Conservation (phyloP, 2,888 invertebrate genomes). For the Eudasyphora cyanicolor region DNA sequence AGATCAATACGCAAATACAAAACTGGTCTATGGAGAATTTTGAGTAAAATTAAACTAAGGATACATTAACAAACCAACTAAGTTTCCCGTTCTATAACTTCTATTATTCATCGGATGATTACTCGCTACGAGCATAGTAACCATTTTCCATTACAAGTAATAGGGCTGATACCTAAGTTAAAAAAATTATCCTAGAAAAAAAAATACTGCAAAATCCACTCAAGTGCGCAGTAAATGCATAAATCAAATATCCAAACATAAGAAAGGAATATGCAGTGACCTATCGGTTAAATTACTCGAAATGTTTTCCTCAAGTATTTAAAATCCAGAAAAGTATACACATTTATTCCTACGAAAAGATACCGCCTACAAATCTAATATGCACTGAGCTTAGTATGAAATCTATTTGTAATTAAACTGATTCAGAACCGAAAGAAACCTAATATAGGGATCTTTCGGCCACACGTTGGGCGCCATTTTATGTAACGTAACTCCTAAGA, state of each 20-base stretch:
- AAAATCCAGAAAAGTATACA: slow-evolving; percentile 13
- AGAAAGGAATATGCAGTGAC: not conserved
- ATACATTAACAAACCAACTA: not conserved
- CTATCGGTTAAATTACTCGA: slow-evolving; percentile 33
- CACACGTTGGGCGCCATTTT: too few relatives aligned
- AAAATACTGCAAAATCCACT: not conserved
- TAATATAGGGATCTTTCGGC: too few relatives aligned
- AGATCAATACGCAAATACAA: not conserved
- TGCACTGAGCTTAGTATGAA: not conserved
- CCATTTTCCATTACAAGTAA: not conserved
- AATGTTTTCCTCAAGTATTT: not conserved
- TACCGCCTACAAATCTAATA: not conserved
- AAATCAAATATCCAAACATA: not conserved
- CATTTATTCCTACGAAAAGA: not conserved
- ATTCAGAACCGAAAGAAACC: slow-evolving; percentile 10
- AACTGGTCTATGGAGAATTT: not conserved
- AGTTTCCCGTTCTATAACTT: not conserved
- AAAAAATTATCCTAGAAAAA: not conserved
- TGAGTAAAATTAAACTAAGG: not conserved
- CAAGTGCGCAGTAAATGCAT: too few relatives aligned
- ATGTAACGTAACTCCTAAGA: too few relatives aligned
- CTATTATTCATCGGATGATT: not conserved
- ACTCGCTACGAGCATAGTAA: not conserved
- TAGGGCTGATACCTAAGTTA: not conserved
- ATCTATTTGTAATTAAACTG: not conserved